Evolutionary conservation across 2,113 vertebrate genomes (phyloP).

Genomic region (Scomber colias): DNA sequence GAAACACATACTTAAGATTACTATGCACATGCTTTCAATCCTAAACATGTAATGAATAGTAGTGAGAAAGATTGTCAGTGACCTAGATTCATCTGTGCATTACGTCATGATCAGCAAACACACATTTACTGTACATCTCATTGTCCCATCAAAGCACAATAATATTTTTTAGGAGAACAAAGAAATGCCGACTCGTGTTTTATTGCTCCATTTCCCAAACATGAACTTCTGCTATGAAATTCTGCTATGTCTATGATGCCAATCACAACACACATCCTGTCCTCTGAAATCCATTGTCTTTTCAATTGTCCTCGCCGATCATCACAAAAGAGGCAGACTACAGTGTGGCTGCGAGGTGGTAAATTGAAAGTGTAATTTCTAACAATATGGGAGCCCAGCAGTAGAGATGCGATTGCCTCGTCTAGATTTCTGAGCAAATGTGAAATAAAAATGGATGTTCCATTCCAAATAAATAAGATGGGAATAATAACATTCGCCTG

Average conservation of each 20-base stretch:
- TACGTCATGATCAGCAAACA: neutral
- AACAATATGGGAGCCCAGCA: conserved; percentile 79
- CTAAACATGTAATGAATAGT: neutral
- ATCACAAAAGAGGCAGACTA: conserved; percentile 72
- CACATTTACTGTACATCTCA: conserved; percentile 1
- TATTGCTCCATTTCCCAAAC: conserved; percentile 14
- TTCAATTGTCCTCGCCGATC: conserved; percentile 78
- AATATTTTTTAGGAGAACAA: conserved; percentile 1
- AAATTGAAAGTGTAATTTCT: conserved; percentile 87
- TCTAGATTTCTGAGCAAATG: conserved; percentile 79
- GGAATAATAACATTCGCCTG: conserved; percentile 77
- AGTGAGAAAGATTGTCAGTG: neutral
- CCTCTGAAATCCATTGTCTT: conserved; percentile 68
- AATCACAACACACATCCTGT: conserved; percentile 49
- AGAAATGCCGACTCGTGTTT: neutral
- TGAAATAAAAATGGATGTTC: conserved; percentile 82
- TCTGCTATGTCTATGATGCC: neutral
- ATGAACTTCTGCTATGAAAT: conserved; percentile 34
- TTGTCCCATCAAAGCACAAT: neutral
- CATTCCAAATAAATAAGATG: conserved; percentile 80
- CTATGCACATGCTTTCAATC: neutral
- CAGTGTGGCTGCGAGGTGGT: conserved; percentile 53
- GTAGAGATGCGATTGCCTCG: conserved; percentile 77
- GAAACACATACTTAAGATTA: neutral
- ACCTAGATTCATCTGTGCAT: neutral